Evolutionary conservation across 2,888 invertebrate species (phyloP), one percentile per base, ranked within the genome.

Genomic region (Nematopogon swammerdamellus): DNA sequence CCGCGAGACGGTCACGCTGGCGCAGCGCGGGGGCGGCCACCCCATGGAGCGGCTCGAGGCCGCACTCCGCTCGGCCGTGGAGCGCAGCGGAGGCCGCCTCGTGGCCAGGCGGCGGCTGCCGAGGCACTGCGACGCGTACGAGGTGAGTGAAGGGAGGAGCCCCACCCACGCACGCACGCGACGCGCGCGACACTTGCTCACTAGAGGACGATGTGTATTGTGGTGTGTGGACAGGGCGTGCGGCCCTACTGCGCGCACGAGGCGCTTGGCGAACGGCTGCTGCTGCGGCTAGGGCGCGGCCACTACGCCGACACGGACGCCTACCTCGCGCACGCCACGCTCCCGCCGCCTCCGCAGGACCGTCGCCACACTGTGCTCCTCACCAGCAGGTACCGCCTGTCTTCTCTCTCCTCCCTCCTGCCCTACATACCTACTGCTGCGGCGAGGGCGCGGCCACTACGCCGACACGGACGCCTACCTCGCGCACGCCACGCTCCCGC

Each of bases 351-450:
- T n/a, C n/a, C 86, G 85, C 63, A 84, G 83, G 6, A 83, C 86
- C 59, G 87, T 84, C 65, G 74, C 82, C 2, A 81, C 45, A 85
- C 87, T 42, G 71, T 91, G 8, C 80, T 90, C 6, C 71, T 92
- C 46, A 87, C 90, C 18, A 81, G 90, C 52, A 83, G 82, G 87
- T 87, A n/a, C n/a, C n/a, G n/a, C n/a, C n/a, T n/a, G n/a, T n/a
- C n/a, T n/a, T n/a, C n/a, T n/a, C n/a, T n/a, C n/a, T n/a, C n/a
- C n/a, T n/a, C n/a, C n/a, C n/a, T n/a, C n/a, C n/a, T n/a, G n/a
- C n/a, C n/a, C n/a, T n/a, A n/a, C n/a, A n/a, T n/a, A n/a, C n/a
- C n/a, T n/a, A n/a, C n/a, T n/a, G n/a, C n/a, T n/a, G n/a, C n/a
- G n/a, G n/a, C n/a, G n/a, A n/a, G n/a, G n/a, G n/a, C n/a, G n/a